These are phyloP conservation scores for Trypoxylon attenuatum DNA, from an alignment of 2,888 invertebrate genomes.

Conservation along the genomic window DNA sequence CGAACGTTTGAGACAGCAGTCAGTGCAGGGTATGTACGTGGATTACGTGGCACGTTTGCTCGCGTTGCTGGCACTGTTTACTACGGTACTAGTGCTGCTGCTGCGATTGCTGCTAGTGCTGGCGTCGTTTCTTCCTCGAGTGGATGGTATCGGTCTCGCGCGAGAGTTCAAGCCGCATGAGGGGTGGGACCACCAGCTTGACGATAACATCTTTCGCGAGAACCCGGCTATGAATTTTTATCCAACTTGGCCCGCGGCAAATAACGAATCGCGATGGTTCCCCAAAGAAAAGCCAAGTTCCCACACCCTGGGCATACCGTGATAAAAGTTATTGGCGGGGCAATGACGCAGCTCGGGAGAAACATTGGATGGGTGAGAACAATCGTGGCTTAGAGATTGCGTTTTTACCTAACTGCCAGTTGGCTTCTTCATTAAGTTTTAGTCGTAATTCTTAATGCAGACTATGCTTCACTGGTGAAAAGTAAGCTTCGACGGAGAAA, in stretches of 20 bases:
- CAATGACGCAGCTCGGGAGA: constrained; percentile 37
- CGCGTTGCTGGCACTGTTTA: constrained; percentile 27
- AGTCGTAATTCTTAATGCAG: no score
- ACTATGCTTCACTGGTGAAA: no score
- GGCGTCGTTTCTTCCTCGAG: constrained; percentile 24
- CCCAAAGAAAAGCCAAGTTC: constrained; percentile 32
- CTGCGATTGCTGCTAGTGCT: no score
- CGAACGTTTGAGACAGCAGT: no score
- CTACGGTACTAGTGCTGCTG: no score
- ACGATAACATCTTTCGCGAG: constrained; percentile 52
- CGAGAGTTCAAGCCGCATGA: constrained; percentile 34
- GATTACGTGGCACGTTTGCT: no score
- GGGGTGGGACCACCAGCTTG: constrained; percentile 16
- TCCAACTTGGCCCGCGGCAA: constrained; percentile 27
- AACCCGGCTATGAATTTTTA: constrained; percentile 56
- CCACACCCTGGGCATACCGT: constrained; percentile 26
- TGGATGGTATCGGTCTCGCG: constrained; percentile 42
- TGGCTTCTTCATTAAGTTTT: no score
- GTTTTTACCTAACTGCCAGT: no score
- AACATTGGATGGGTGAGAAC: not conserved
- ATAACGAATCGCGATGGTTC: constrained; percentile 40
- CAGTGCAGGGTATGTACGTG: no score
- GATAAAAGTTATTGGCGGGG: constrained; percentile 50
- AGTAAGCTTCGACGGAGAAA: no score
- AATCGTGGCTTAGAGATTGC: no score